Conservation (phyloP, 2,797 vertebrate genomes). For the Myripristis jacobus region DNA sequence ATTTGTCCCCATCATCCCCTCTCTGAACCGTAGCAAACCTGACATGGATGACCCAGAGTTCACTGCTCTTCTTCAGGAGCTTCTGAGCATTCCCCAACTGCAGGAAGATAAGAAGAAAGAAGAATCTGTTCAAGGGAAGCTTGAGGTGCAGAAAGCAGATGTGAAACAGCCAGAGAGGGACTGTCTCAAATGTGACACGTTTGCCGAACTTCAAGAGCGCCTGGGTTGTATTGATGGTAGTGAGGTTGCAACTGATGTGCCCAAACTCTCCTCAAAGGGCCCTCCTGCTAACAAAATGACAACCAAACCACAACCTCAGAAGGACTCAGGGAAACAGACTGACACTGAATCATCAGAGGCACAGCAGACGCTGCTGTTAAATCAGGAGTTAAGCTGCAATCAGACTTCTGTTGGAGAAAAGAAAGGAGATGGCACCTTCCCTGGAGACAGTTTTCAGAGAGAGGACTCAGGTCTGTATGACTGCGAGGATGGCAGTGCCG, state of each 20-base stretch:
- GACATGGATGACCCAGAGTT: conserved; percentile 81
- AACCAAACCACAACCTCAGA: conserved; percentile 69
- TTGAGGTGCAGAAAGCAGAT: conserved; percentile 50
- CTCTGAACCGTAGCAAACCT: conserved; percentile 88
- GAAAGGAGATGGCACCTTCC: conserved; percentile 59
- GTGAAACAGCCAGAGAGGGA: conserved; percentile 85
- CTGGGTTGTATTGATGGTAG: conserved; percentile 95
- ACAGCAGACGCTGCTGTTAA: conserved; percentile 38
- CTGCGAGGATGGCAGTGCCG: conserved; percentile 90
- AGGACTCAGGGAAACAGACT: conserved; percentile 55
- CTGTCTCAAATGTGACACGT: conserved; percentile 97
- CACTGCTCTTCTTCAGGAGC: conserved; percentile 77
- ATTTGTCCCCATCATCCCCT: conserved; percentile 96
- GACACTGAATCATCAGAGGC: conserved; percentile 24
- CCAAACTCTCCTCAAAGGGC: conserved; percentile 85
- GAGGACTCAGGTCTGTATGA: conserved; percentile 89
- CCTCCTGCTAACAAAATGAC: conserved; percentile 72
- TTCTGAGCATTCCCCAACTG: conserved; percentile 75
- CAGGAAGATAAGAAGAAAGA: conserved; percentile 68
- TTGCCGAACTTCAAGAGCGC: conserved; percentile 96
- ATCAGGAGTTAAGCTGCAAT: conserved; percentile 46
- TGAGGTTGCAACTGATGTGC: conserved; percentile 82
- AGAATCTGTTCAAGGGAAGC: conserved; percentile 47
- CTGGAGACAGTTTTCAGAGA: conserved; percentile 81
- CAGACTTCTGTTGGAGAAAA: conserved; percentile 56